These are phyloP conservation scores for Xanthorhoe designata DNA, from an alignment of 2,888 invertebrate species.

Conservation along the genomic window DNA sequence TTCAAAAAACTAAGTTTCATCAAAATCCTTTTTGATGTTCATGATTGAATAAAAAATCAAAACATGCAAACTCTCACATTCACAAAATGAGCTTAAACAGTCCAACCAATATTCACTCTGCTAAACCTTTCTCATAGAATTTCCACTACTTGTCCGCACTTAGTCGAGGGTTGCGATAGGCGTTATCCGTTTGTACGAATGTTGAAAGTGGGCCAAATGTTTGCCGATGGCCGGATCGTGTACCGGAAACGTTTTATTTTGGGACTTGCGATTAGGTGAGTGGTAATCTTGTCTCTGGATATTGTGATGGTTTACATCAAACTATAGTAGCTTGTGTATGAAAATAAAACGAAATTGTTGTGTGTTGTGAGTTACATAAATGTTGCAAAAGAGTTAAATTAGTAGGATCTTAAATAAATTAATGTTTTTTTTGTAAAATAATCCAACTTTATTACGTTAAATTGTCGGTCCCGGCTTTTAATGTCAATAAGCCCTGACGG, in stretches of 20 bases:
- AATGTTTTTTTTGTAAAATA: too few species aligned
- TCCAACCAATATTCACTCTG: not conserved
- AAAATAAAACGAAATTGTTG: not conserved
- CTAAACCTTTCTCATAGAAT: slow-evolving; percentile 23
- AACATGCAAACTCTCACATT: too few species aligned
- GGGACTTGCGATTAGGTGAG: slow-evolving; percentile 38
- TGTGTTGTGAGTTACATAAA: not conserved
- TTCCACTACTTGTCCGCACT: slow-evolving; percentile 31
- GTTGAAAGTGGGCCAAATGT: slow-evolving; percentile 45
- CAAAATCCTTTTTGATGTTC: too few species aligned
- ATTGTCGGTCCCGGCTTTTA: too few species aligned
- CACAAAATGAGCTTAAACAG: not conserved
- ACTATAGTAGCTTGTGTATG: not conserved
- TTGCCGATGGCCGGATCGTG: slow-evolving; percentile 43
- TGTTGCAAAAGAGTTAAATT: too few species aligned
- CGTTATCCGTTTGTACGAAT: slow-evolving; percentile 45
- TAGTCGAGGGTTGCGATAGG: slow-evolving; percentile 40
- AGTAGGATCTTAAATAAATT: too few species aligned
- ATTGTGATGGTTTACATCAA: slow-evolving; percentile 12
- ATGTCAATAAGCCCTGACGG: too few species aligned
- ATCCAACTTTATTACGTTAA: too few species aligned
- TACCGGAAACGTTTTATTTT: slow-evolving; percentile 43
- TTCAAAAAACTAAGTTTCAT: too few species aligned
- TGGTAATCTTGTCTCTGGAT: slow-evolving; percentile 17
- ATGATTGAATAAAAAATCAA: too few species aligned